Evolutionary conservation across 2,797 vertebrate species (phyloP).

Genomic region (Podarcis siculus): DNA sequence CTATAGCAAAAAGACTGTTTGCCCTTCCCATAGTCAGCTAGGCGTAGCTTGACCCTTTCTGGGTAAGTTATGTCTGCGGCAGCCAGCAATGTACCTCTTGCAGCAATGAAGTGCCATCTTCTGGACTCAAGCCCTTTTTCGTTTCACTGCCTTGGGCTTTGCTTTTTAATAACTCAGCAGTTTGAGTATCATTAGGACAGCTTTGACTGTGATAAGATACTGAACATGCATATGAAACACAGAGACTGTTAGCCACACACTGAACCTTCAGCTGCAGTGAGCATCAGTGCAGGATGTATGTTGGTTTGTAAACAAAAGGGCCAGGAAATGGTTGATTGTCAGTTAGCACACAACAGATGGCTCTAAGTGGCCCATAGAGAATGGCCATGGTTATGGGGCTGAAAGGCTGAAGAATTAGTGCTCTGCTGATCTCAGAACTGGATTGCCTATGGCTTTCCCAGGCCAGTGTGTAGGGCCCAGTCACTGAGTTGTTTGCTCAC

Average conservation of each 20-base stretch:
- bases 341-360: neutral
- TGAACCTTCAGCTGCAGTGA: slow-evolving; percentile 2
- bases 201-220: slow-evolving; percentile 31
- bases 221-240: slow-evolving; percentile 32
- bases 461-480: too few species aligned
- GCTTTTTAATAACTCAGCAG: slow-evolving; percentile 49
- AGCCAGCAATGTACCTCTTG: accelerated
- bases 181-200: slow-evolving; percentile 42
- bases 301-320: neutral
- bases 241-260: slow-evolving; percentile 27
- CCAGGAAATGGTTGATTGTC: neutral
- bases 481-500: too few species aligned
- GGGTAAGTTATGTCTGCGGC: neutral
- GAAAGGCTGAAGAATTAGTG: neutral
- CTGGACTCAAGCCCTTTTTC: neutral
- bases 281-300: neutral
- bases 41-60: neutral
- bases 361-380: neutral
- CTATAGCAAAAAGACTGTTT: slow-evolving; percentile 10
- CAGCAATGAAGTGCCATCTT: neutral
- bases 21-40: neutral
- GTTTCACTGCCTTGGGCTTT: neutral
- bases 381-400: neutral
- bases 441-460: neutral
- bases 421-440: neutral